Evolutionary conservation across 1,140 invertebrate genomes (phyloP), one percentile per base, ranked within the genome.

Genomic region (Bombus polaris): DNA sequence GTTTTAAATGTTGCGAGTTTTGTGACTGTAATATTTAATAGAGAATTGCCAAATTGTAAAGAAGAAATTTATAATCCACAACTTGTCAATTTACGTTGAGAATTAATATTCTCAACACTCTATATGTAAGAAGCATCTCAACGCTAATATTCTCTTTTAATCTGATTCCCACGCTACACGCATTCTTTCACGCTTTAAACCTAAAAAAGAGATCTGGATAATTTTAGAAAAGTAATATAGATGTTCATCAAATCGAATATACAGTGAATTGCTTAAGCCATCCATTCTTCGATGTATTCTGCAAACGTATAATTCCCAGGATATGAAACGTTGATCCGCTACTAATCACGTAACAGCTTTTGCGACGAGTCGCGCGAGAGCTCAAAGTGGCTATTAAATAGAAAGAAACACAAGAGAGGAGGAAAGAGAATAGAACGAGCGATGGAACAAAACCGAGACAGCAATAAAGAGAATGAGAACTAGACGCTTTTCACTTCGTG

Each of bases 401-500:
- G 76, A 79, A 47, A 72, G 68, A 79, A 73, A 73, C 42, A 42
- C 53, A 42, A 39, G 66, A 68, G 57, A 32, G 4, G 18, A 68
- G 18, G 37, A 42, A 65, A 13, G 44, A 28, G 25, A 62, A n/a
- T 78, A 22, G 18, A 22, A 32, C 12, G 66, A 68, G 44, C 75
- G 47, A 66, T 44, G 47, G 66, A 66, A 74, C 53, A 73, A 85
- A 57, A 83, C 83, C 66, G 86, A 78, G 76, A 81, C 37, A 68
- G 68, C 37, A 42, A 18, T 65, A 32, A 66, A 83, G 65, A 66
- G 77, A 65, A 73, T 39, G 85, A 79, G 83, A 84, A 70, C 37
- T 81, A 87, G 89, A 85, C 57, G 81, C 78, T 88, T 88, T 59
- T 76, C 22, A 72, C 65, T 53, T 37, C 25, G 81, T 53, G 65